Percentiles rank a stretch among this genome's conserved stretches.
Conservation (phyloP, 1,140 invertebrate genomes). For the Temnothorax nylanderi region DNA sequence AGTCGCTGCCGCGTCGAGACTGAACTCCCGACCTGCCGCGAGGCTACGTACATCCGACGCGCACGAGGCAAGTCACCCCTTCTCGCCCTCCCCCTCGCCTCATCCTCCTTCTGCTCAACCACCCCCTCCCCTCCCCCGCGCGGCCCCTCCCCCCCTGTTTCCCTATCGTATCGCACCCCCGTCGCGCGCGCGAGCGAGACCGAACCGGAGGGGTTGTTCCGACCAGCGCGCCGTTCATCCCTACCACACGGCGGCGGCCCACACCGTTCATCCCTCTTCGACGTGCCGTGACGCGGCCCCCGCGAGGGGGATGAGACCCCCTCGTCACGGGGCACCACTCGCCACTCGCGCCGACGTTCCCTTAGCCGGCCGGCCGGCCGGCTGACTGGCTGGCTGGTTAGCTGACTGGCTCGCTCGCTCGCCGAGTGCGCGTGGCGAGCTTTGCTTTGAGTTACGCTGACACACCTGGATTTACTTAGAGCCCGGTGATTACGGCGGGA, state of each 20-base stretch:
- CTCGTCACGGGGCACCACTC: constrained; percentile 36
- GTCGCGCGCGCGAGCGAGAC: constrained; percentile 47
- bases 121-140: too few species aligned
- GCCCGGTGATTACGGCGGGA: constrained; percentile 48
- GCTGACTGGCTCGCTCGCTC: neutral
- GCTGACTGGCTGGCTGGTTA: neutral
- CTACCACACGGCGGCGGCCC: neutral
- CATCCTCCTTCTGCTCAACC: too few species aligned
- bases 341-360: constrained; percentile 40
- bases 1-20: constrained; percentile 83
- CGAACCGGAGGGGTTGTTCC: constrained; percentile 41
- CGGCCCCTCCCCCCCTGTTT: too few species aligned
- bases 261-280: constrained; percentile 51
- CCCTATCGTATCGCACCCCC: constrained; percentile 17
- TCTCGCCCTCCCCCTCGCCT: neutral
- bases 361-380: constrained; percentile 12
- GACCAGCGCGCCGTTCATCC: constrained; percentile 47
- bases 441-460: constrained; percentile 55
- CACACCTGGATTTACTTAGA: constrained; percentile 58
- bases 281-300: constrained; percentile 47
- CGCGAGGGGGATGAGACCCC: constrained; percentile 59
- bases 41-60: constrained; percentile 78
- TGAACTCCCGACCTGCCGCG: constrained; percentile 79
- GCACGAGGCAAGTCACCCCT: constrained; percentile 72
- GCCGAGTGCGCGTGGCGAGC: constrained; percentile 31